Evolutionary conservation across 2,888 invertebrate species (phyloP).

Genomic region (Lutraria lutraria): DNA sequence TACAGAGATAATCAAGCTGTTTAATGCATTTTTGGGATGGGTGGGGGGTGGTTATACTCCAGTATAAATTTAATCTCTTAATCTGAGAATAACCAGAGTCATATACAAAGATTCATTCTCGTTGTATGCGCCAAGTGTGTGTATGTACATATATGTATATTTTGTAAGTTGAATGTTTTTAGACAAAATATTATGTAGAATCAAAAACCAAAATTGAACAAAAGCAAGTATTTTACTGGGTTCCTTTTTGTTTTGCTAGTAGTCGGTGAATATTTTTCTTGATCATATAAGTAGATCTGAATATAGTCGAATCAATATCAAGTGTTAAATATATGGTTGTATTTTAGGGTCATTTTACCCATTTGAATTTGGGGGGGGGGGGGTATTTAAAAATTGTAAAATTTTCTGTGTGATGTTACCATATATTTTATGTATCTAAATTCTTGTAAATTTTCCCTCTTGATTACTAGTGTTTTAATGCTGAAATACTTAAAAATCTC

Average conservation of each 20-base stretch:
- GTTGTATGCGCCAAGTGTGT: not conserved
- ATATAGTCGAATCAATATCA: not conserved
- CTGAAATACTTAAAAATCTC: not conserved
- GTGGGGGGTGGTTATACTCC: not conserved
- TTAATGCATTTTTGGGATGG: not conserved
- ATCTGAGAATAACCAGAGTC: not conserved
- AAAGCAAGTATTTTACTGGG: not conserved
- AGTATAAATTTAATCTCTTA: not conserved
- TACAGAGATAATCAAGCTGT: not conserved
- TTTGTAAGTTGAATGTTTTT: slow-evolving; percentile 6
- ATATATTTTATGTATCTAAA: not conserved
- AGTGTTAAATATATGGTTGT: not conserved
- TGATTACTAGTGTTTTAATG: not conserved
- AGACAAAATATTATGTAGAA: not conserved
- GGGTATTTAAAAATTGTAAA: not conserved
- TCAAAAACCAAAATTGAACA: not conserved
- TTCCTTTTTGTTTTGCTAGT: not conserved
- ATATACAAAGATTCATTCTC: not conserved
- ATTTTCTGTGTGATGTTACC: not conserved
- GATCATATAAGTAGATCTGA: slow-evolving; percentile 4
- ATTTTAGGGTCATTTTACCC: not conserved
- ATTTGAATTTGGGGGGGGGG: not conserved
- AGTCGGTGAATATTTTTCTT: not conserved
- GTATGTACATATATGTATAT: no score
- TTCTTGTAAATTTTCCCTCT: not conserved